Evolutionary conservation across 1,140 invertebrate species (phyloP).

Genomic region (Trachymyrmex cornetzi): DNA sequence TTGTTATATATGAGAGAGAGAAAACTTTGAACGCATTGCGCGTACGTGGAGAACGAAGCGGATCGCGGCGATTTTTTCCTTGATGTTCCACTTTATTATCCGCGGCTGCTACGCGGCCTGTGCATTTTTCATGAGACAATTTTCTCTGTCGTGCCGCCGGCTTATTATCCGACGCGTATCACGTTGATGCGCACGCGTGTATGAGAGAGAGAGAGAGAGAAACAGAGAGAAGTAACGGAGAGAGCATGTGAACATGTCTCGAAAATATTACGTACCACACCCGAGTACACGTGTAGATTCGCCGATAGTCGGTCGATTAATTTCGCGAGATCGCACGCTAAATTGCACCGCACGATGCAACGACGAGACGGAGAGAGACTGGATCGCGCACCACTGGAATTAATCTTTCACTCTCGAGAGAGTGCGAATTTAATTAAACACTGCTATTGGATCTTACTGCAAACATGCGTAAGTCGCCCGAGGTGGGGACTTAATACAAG

Average conservation of each 20-base stretch:
- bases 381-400: not conserved
- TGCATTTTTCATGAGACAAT: constrained; percentile 82
- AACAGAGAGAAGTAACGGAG: constrained; percentile 54
- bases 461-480: not conserved
- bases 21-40: not conserved
- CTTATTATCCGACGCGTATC: constrained; percentile 76
- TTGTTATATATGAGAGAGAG: not conserved
- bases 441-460: not conserved
- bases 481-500: not conserved
- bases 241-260: constrained; percentile 72
- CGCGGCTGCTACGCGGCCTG: constrained; percentile 63
- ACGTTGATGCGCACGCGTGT: constrained; percentile 53
- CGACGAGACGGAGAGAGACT: constrained; percentile 3
- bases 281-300: constrained; percentile 79
- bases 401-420: not conserved
- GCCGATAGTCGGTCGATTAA: constrained; percentile 78
- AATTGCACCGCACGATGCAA: constrained; percentile 24
- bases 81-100: constrained; percentile 74
- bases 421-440: constrained; percentile 31
- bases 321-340: constrained; percentile 65
- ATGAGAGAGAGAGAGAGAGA: not conserved
- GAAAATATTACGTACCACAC: constrained; percentile 69
- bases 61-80: constrained; percentile 57
- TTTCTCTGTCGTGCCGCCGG: constrained; percentile 78
- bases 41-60: constrained; percentile 1